Base-by-base conservation (phyloP, 2,797 vertebrate species). In the Percopsis omiscomaycus region DNA sequence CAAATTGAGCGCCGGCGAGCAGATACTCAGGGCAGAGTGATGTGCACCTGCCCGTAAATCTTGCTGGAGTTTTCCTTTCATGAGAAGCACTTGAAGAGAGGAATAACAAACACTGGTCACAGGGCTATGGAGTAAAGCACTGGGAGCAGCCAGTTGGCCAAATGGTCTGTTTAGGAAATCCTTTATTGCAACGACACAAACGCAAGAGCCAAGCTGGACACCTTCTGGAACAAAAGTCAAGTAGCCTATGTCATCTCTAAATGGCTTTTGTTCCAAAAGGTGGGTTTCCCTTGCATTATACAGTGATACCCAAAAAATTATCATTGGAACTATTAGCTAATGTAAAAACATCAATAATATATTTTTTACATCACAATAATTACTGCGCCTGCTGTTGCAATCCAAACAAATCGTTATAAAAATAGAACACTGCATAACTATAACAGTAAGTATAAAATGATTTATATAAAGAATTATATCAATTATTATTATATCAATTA, bases 1-100 rank as follows among this genome's bases (percentile, higher is more conserved):
- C 83, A 89, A 90, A 88, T 61, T 83, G 81, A 88, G 83, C 71
- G 77, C 68, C 37, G 67, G 72, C 69, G 42, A 73, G 75, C 75
- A 79, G 80, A 84, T 84, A 80, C 68, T 69, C 74, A 84, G 73
- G 85, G 62, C 75, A 76, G 88, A 57, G 73, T 69, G 68, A 77
- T 78, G 79, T 49, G 74, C 88, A 92, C 88, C 88, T 92, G 83
- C 85, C 80, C 79, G 59, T 92, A 92, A 92, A 93, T 92, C 88
- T 84, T 65, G 28, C 62, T 30, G 14, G 66, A 75, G 74, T 72
- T 80, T 82, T 79, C 74, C 85, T 89, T 88, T 84, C 85, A 86
- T 72, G 74, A 85, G 74, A 71, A 76, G 63, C 73, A 82, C 82
- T 84, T 50, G 66, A 88, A 77, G 75, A 83, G 72, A 79, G 82